Evolutionary conservation across 2,113 vertebrate species (phyloP), one percentile per base, ranked within the genome.

Genomic region (Myrmecobius fasciatus): DNA sequence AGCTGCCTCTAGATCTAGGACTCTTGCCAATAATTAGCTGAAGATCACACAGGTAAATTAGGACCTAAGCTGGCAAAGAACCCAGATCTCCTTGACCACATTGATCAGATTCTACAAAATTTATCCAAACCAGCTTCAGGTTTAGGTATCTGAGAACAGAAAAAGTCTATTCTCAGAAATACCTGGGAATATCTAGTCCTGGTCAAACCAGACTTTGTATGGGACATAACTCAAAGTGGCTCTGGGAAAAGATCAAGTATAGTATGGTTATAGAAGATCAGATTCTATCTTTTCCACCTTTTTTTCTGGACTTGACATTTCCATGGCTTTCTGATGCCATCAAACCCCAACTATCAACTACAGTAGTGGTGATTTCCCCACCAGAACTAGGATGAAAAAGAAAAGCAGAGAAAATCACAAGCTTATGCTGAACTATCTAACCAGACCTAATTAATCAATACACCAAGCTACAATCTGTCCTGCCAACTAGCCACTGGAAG

Each of bases 381-480:
- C 6, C 36, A 11, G 7, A 90, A 89, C 25, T 28, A 20, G 20
- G n/a, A 8, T 28, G 25, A 91, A 52, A 46, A 36, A 52, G 2
- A 90, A 83, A 92, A 49, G 31, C 1, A 25, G 54, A 56, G 89
- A 90, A 54, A 56, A 53, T 8, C 48, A 20, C 31, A n/a, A 83
- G 28, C 49, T 83, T 93, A 2, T 25, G 26, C 25, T 0, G 48
- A 52, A 6, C 75, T 36, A 25, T 0, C 89, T 2, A 53, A 91
- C 89, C 67, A 49, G 94, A 51, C 83, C 1, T 0, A 24, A 94
- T n/a, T 31, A 91, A 95, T 8, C 14, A 2, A 94, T 46, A 53
- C 1, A 49, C 52, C 89, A 28, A 89, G 91, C 91, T 96, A 95
- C 90, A 3, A 3, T 88, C 90, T 47, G 47, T 60, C 93, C 92